phyloP scores from a whole-genome alignment of 2,113 vertebrate genomes.

The Conger conger region DNA sequence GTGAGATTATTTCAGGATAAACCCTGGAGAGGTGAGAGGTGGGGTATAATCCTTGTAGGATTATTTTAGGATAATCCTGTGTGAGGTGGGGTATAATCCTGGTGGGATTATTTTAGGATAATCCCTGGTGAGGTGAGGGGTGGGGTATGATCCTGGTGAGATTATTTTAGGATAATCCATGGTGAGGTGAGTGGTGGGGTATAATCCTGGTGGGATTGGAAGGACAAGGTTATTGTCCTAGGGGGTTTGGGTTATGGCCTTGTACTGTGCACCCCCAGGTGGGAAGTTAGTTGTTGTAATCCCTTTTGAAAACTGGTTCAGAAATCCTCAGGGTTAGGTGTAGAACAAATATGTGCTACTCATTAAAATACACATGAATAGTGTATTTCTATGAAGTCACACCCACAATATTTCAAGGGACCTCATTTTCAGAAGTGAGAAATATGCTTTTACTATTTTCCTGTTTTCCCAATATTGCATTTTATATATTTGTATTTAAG shows the following conservation, averaged over 20 bases:
- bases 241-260: too few relatives aligned
- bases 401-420: not conserved
- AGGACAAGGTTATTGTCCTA: too few relatives aligned
- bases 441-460: not conserved
- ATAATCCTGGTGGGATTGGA: too few relatives aligned
- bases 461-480: not conserved
- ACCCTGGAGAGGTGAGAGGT: conserved; percentile 74
- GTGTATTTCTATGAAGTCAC: not conserved
- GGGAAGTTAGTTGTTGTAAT: not conserved
- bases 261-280: not conserved
- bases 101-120: not conserved
- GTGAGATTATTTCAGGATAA: too few relatives aligned
- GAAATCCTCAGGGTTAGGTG: too few relatives aligned
- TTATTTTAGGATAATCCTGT: too few relatives aligned
- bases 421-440: not conserved
- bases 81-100: not conserved
- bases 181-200: conserved; percentile 79
- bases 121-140: not conserved
- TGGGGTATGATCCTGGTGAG: too few relatives aligned
- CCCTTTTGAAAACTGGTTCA: not conserved
- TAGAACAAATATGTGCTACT: not conserved
- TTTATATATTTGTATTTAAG: not conserved
- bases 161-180: too few relatives aligned
- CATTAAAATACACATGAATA: not conserved
- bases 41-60: too few relatives aligned